Evolutionary conservation across 2,113 vertebrate species (phyloP), one percentile per base, ranked within the genome.

Genomic region (Microcebus jonahi): DNA sequence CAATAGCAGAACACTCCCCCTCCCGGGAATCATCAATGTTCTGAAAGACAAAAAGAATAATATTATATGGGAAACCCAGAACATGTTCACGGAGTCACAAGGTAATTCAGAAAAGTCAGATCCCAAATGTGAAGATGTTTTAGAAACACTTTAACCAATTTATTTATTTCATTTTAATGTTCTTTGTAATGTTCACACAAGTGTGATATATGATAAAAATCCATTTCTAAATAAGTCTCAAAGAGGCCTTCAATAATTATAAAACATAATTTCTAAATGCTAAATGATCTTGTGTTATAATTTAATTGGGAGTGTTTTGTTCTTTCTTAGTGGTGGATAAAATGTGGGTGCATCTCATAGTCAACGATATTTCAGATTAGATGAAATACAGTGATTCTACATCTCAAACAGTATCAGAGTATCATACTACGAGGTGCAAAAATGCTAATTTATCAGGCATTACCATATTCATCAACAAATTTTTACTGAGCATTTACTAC

Each of bases 251-350:
- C 31, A 82, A 42, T 55, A 89, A 93, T 85, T 75, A 76, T 67
- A 91, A 77, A 90, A 53, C 76, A 57, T n/a, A 68, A 75, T 96
- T 91, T 82, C 34, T 85, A 89, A 91, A 93, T 93, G 45, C 39
- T 93, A 93, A 96, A 65, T 90, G 84, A 23, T 84, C 34, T 85
- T 77, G 36, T 90, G 42, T 90, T 61, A 84, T 88, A 70, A 80
- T 85, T 92, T 88, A 87, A 84, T 93, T 83, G 55, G 21, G 34
- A 76, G n/a, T 59, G 53, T 71, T 50, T 94, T 92, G 31, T 91
- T 96, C 55, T 83, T 96, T 85, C 59, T 75, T 93, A 93, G 34
- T 67, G 27, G 42, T 59, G 25, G 45, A 81, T 29, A 71, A 95
- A 91, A 95, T n/a, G 67, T 91, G 59, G 29, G 21, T 45, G 12